phyloP scores from a whole-genome alignment of 2,113 vertebrate genomes.

The Lucifuga dentata region DNA sequence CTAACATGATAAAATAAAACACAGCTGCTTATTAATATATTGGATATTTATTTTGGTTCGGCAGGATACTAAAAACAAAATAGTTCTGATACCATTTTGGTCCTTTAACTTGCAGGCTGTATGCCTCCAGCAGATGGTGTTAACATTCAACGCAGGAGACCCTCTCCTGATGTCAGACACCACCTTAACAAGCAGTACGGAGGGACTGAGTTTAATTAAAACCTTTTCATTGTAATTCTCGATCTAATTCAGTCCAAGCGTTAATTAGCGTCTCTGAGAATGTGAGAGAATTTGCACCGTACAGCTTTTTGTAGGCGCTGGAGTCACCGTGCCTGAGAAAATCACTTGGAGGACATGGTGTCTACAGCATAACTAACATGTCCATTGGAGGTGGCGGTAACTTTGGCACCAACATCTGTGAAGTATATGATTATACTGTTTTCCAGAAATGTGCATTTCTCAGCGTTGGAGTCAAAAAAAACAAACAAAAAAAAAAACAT shows the following conservation, averaged over 20 bases:
- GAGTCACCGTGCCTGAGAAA: constrained; percentile 73
- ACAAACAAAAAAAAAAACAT: constrained; percentile 31
- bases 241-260: constrained; percentile 78
- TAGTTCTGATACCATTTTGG: constrained; percentile 12
- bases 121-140: constrained; percentile 77
- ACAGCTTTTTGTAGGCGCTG: constrained; percentile 65
- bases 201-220: constrained; percentile 82
- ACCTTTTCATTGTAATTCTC: constrained; percentile 77
- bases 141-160: constrained; percentile 52
- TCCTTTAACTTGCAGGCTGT: constrained; percentile 45
- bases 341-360: constrained; percentile 68
- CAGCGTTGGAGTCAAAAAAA: no score
- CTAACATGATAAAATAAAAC: no score
- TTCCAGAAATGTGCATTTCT: constrained; percentile 44
- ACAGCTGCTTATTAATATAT: no score
- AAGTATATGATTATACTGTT: constrained; percentile 43
- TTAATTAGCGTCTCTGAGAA: constrained; percentile 79
- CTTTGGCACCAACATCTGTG: constrained; percentile 51
- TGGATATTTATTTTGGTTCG: no score
- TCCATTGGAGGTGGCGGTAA: constrained; percentile 68
- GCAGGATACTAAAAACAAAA: constrained; percentile 11
- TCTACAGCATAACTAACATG: constrained; percentile 66
- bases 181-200: constrained; percentile 66
- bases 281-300: constrained; percentile 75
- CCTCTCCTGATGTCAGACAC: constrained; percentile 52